Percentiles rank a stretch among this genome's conserved stretches.
phyloP scores from a whole-genome alignment of 2,797 vertebrate genomes.

The Tinamus major region DNA sequence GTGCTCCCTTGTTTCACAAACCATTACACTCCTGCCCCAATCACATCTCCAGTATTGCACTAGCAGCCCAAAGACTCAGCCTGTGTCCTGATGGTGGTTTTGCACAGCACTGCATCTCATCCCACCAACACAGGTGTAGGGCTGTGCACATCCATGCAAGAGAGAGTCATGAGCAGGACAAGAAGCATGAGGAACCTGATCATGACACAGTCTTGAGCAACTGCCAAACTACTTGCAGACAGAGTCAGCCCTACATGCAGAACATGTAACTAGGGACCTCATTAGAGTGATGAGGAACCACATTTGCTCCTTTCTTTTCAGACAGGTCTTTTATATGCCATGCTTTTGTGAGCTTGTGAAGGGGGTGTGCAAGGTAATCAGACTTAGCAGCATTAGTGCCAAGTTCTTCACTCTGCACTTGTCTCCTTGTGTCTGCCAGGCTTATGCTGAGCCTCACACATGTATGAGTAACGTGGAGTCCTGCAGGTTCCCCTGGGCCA shows the following conservation, averaged over 20 bases:
- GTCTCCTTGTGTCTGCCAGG: neutral
- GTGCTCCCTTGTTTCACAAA: neutral
- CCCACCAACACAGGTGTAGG: neutral
- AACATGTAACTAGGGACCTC: neutral
- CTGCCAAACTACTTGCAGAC: neutral
- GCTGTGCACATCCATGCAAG: fast-evolving
- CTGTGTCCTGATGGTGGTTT: neutral
- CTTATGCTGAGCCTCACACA: neutral
- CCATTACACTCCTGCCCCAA: neutral
- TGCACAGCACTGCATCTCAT: fast-evolving
- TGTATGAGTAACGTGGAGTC: neutral
- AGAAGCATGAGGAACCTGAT: neutral
- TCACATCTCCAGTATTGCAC: neutral
- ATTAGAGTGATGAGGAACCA: neutral
- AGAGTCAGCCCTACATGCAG: neutral
- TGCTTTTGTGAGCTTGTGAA: neutral
- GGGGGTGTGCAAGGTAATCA: neutral
- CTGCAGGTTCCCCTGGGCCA: neutral
- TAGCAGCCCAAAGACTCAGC: neutral
- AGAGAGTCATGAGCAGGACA: neutral
- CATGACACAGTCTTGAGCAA: neutral
- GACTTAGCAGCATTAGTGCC: neutral
- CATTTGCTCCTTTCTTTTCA: neutral
- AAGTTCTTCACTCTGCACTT: neutral
- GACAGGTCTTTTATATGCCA: neutral